Percentiles rank a stretch among this genome's conserved stretches.
Evolutionary conservation across 1,140 invertebrate species (phyloP).

Genomic region (Drosophila ficusphila): DNA sequence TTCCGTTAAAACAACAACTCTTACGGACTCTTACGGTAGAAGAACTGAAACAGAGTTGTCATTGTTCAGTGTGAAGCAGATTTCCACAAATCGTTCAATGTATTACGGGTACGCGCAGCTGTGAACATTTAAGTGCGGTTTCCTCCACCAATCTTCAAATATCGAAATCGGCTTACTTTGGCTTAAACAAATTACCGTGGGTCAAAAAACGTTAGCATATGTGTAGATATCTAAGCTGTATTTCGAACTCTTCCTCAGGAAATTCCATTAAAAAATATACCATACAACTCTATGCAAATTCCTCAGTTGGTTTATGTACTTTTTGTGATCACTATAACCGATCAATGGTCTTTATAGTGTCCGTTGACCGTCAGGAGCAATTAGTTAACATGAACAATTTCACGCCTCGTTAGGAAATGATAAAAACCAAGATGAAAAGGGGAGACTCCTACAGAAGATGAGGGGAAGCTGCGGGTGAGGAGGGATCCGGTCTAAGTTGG

Average conservation of each 20-base stretch:
- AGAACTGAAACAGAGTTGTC: constrained; percentile 1
- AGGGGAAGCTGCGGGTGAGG: not conserved
- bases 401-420: constrained; percentile 25
- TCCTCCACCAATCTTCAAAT: not conserved
- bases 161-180: not conserved
- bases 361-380: constrained; percentile 36
- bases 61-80: constrained; percentile 12
- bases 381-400: constrained; percentile 35
- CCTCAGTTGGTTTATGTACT: not conserved
- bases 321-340: not conserved
- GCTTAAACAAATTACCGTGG: not conserved
- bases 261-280: not conserved
- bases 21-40: not conserved
- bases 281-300: not conserved
- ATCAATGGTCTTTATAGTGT: constrained; percentile 24
- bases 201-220: not conserved
- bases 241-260: not conserved
- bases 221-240: not conserved
- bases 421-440: not conserved
- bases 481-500: constrained; percentile 15
- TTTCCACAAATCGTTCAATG: constrained; percentile 1
- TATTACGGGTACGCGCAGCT: constrained; percentile 8
- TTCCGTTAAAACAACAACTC: constrained; percentile 13
- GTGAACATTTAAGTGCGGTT: constrained; percentile 1
- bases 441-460: not conserved